Evolutionary conservation across 2,113 vertebrate species (phyloP).

Genomic region (Martes martes): DNA sequence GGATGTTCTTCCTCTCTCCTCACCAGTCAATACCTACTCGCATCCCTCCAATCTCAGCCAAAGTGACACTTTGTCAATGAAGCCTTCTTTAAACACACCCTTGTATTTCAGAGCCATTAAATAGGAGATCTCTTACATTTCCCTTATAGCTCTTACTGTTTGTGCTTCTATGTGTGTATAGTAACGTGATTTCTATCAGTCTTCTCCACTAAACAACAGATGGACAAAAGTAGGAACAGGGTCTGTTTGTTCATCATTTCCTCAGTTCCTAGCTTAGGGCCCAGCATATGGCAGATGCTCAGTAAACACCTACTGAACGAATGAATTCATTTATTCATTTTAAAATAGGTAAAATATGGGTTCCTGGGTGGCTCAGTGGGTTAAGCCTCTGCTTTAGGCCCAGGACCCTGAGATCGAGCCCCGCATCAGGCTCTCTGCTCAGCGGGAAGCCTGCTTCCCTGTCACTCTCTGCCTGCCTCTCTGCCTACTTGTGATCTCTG

Average conservation of each 20-base stretch:
- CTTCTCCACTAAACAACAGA: background rate
- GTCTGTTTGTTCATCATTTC: background rate
- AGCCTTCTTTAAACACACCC: background rate
- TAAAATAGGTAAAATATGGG: background rate
- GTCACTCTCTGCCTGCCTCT: too few relatives aligned
- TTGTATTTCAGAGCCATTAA: background rate
- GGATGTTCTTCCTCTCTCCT: background rate
- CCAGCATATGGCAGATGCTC: background rate
- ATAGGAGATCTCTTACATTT: background rate
- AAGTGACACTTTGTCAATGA: background rate
- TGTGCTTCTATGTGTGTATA: background rate
- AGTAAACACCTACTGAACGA: background rate
- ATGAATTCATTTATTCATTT: background rate
- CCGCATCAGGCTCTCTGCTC: too few relatives aligned
- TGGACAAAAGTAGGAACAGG: background rate
- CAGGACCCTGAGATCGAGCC: too few relatives aligned
- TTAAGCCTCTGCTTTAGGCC: too few relatives aligned
- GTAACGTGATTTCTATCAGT: background rate
- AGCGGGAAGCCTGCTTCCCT: too few relatives aligned
- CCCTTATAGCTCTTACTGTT: background rate
- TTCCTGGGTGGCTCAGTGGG: too few relatives aligned
- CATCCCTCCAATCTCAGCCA: background rate
- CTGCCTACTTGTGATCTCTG: too few relatives aligned
- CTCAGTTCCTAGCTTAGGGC: background rate
- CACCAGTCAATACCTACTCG: background rate